These are phyloP conservation scores for Pampus argenteus DNA, from an alignment of 2,797 vertebrate species.

Conservation along the genomic window DNA sequence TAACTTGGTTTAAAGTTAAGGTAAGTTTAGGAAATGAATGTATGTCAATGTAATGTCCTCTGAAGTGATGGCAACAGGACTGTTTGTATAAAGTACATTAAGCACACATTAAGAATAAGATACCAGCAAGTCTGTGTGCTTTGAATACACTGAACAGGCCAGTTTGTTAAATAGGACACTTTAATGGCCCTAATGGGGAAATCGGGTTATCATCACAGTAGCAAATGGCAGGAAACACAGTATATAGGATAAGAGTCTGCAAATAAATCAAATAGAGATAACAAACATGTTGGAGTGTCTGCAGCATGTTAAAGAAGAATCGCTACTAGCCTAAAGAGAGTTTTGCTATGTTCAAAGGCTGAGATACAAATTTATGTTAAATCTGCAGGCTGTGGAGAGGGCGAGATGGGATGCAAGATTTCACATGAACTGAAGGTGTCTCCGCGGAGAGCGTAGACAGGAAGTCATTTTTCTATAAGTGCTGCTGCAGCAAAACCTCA, in stretches of 20 bases:
- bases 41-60: too few species aligned
- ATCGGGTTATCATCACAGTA: background rate
- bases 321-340: background rate
- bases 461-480: constrained; percentile 1
- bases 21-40: too few species aligned
- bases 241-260: background rate
- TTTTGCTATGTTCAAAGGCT: background rate
- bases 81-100: background rate
- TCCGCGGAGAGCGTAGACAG: background rate
- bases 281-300: background rate
- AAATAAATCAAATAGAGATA: background rate
- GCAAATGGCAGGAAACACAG: background rate
- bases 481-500: constrained; percentile 12
- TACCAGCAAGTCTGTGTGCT: background rate
- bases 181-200: background rate
- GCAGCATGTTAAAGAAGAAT: background rate
- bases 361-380: background rate
- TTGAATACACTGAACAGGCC: too few species aligned
- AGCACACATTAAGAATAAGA: background rate
- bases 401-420: background rate
- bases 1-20: too few species aligned
- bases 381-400: background rate
- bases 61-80: too few species aligned
- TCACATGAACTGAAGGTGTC: constrained; percentile 4
- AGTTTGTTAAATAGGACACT: background rate